Conservation (phyloP, 2,797 vertebrate genomes). For the Rachycentron canadum region DNA sequence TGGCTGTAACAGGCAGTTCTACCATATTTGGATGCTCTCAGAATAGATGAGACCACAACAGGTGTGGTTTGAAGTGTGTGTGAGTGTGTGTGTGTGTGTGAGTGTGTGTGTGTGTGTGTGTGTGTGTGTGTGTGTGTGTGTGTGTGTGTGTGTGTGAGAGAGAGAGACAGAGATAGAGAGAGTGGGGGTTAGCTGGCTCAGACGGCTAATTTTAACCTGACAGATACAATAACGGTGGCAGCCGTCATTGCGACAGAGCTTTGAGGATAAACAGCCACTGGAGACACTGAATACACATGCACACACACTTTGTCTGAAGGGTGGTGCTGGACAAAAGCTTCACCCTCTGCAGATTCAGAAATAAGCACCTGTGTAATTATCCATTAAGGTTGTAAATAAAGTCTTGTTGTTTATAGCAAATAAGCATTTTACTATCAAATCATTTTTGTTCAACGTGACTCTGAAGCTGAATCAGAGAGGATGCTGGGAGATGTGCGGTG, state of each 20-base stretch:
- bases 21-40: constrained; percentile 59
- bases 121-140: constrained; percentile 35
- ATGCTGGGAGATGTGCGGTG: background rate
- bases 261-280: constrained; percentile 25
- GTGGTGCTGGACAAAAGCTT: too few relatives aligned
- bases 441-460: background rate
- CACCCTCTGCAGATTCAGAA: too few relatives aligned
- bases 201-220: constrained; percentile 57
- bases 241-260: constrained; percentile 37
- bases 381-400: too few relatives aligned
- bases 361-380: too few relatives aligned
- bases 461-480: background rate
- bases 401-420: too few relatives aligned
- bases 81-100: constrained; percentile 31
- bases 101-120: constrained; percentile 22
- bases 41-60: constrained; percentile 61
- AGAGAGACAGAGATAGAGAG: constrained; percentile 5
- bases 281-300: constrained; percentile 2
- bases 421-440: background rate
- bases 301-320: too few relatives aligned
- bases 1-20: background rate
- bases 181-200: background rate
- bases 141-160: constrained; percentile 33
- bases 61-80: constrained; percentile 39
- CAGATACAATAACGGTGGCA: constrained; percentile 48